These are phyloP conservation scores for Odontophorus gujanensis DNA, from an alignment of 2,113 vertebrate genomes.

Conservation along the genomic window DNA sequence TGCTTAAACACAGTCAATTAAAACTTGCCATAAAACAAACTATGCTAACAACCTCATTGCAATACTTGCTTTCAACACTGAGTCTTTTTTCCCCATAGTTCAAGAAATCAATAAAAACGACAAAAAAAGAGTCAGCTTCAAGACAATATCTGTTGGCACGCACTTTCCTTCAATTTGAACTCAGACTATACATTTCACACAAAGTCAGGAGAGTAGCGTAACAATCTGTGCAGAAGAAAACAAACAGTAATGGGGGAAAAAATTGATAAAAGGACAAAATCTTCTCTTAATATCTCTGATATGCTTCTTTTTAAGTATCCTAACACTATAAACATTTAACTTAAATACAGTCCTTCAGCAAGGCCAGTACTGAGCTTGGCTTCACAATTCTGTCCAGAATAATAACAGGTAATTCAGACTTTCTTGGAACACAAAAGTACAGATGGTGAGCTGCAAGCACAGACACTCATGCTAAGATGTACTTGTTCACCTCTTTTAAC, in stretches of 20 bases:
- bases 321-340: neutral
- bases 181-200: neutral
- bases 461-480: neutral
- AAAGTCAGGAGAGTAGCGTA: neutral
- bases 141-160: neutral
- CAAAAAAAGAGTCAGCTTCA: neutral
- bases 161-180: neutral
- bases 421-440: neutral
- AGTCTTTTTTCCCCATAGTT: neutral
- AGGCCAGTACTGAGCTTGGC: neutral
- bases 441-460: neutral
- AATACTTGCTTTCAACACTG: neutral
- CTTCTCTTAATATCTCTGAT: neutral
- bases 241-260: neutral
- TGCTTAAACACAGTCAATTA: constrained; percentile 24
- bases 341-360: neutral
- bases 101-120: neutral
- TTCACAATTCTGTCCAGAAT: neutral
- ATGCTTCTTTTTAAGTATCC: neutral
- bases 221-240: neutral
- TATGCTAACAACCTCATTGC: neutral
- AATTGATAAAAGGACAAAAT: neutral
- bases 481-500: neutral
- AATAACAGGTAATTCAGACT: neutral
- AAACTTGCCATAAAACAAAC: neutral